Evolutionary conservation across 2,797 vertebrate species (phyloP).

Genomic region (Sphenopsis melanotis): DNA sequence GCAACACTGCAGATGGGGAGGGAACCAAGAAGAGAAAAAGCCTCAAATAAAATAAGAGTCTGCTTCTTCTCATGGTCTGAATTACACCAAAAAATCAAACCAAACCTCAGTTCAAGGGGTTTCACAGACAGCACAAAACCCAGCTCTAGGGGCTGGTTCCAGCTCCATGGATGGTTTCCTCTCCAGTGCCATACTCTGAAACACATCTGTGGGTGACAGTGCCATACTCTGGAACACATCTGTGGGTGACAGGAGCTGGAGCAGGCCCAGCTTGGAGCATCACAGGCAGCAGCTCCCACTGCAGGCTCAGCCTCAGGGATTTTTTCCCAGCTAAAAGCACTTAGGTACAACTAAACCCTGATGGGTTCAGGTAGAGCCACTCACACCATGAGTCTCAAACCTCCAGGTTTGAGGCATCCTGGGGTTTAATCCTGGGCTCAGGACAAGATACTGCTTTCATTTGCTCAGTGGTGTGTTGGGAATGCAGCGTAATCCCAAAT

Average conservation of each 20-base stretch:
- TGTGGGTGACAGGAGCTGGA: background rate
- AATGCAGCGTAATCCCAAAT: rapidly evolving
- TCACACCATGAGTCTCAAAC: background rate
- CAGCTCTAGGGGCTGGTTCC: background rate
- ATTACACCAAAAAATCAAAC: background rate
- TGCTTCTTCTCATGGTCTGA: background rate
- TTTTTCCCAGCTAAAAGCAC: background rate
- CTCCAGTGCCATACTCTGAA: background rate
- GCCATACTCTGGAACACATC: background rate
- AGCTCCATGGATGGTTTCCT: background rate
- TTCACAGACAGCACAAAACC: background rate
- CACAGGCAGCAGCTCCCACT: background rate
- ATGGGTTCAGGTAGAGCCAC: background rate
- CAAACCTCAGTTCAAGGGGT: rapidly evolving
- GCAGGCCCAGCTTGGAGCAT: background rate
- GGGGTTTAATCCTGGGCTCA: background rate
- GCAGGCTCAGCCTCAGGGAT: background rate
- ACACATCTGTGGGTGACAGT: background rate
- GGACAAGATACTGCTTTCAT: background rate
- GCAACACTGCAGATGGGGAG: background rate
- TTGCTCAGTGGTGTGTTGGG: background rate
- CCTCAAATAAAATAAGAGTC: background rate
- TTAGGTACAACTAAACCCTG: background rate
- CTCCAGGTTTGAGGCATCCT: background rate
- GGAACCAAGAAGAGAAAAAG: background rate